phyloP scores from a whole-genome alignment of 2,113 vertebrate species.

The Neolamprologus sp. region DNA sequence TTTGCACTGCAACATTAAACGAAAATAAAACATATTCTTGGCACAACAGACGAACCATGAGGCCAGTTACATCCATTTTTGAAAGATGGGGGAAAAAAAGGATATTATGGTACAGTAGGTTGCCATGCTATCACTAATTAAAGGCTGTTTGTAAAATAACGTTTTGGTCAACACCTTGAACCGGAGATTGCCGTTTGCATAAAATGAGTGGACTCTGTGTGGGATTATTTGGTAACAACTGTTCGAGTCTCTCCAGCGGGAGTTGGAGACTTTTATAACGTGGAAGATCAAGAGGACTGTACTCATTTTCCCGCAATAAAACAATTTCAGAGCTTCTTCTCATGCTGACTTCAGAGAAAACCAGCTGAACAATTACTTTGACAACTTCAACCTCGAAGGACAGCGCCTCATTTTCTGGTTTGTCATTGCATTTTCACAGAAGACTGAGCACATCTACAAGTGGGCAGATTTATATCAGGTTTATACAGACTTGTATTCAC shows the following conservation, averaged over 20 bases:
- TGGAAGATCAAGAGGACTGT: neutral
- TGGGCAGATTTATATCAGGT: neutral
- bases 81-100: neutral
- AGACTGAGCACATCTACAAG: neutral
- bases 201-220: neutral
- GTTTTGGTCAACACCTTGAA: neutral
- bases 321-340: neutral
- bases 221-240: neutral
- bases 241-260: neutral
- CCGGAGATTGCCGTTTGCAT: neutral
- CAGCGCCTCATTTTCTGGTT: neutral
- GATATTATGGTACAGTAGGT: neutral
- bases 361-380: neutral
- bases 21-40: neutral
- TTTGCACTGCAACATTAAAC: neutral
- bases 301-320: neutral
- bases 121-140: neutral
- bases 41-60: neutral
- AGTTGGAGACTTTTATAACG: neutral
- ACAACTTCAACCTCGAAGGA: neutral
- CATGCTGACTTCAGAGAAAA: neutral
- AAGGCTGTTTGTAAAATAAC: rapidly evolving
- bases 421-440: neutral
- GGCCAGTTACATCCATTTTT: neutral
- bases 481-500: neutral